Base-by-base conservation (phyloP, 2,888 invertebrate species). In the Erebia palarica region DNA sequence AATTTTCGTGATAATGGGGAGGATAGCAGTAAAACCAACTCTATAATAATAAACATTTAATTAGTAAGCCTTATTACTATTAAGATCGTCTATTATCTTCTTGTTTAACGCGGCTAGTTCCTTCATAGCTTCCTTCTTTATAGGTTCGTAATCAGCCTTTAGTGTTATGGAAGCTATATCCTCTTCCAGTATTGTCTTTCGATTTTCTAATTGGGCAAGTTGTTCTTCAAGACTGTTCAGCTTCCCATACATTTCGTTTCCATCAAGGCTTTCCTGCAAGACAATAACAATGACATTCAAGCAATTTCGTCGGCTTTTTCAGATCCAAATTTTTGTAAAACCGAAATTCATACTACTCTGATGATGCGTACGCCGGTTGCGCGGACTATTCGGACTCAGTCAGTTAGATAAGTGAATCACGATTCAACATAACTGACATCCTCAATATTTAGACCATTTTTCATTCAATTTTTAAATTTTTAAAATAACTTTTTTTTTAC, bases 171-270 rank as follows among this genome's bases (percentile, higher is more conserved):
- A 94, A 0, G 94, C 94, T 58, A 97, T 95, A 80, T 95, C 96
- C 79, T 96, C 95, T 82, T 95, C 94, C 77, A 96, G 88, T 11
- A 95, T 93, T 72, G 94, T 95, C 83, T 96, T 96, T 76, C 95
- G 95, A 75, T 94, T 94, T 78, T 96, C 96, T 51, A 96, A 85
- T 71, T 95, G 94, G 13, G 95, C 94, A 78, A 96, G 89, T 82
- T 96, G 95, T 68, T 95, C 95, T 84, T 97, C 96, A 75, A 97
- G 83, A 63, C 91, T 94, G 75, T 94, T 94, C n/a, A 97, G 89
- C 84, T 96, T 95, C 1, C 92, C 85, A 79, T 95, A 95, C 82
- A 96, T 95, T 84, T 96, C 96, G 82, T 96, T 96, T 49, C 95
- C 95, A 72, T 95, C 94, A 13, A 97, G 89, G 78, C 94, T 94